Base-by-base conservation (phyloP, 2,113 vertebrate genomes). In the Neopipo cinnamomea region DNA sequence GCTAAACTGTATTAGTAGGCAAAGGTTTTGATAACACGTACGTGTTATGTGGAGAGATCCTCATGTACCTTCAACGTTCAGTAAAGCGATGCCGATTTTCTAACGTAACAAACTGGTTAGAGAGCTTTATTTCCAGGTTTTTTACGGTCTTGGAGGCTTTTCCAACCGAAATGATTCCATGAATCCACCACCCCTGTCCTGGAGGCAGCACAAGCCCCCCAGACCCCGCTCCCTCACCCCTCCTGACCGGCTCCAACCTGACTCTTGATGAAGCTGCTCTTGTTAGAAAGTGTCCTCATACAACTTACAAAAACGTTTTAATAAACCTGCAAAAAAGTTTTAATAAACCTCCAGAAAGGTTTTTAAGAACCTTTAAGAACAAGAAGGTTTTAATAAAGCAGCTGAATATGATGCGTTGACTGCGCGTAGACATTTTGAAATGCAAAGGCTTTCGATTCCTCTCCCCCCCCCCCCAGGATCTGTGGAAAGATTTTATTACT, bases 401-500 rank as follows among this genome's bases (percentile, higher is more conserved):
- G 39, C 14, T 14, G 30, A 61, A 3, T 5, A 9, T 0, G 12
- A 28, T 3, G 16, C 59, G 30, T 19, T 42, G 66, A n/a, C 31
- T 20, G 8, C 9, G 9, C 0, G 0, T 13, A 13, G 5, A 13
- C 35, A 3, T 33, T 42, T 52, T 61, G 11, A 61, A 80, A 20
- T 14, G 25, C 31, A n/a, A 70, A 86, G 15, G 12, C 16, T 77
- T 76, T 72, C 49, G 18, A 5, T 22, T 53, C 2, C 8, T n/a
- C n/a, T n/a, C n/a, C n/a, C n/a, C n/a, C n/a, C n/a, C 9, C 24
- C 5, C 14, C 18, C 35, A 9, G 27, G n/a, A 10, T 23, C 14
- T 3, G 6, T 5, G 24, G 35, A 66, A 53, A 78, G 42, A 2
- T 33, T 49, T 58, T 33, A 14, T 53, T 49, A 14, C 17, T 65